A percentile compares a stretch with the other conserved stretches of the same genome.
phyloP scores from a whole-genome alignment of 1,140 invertebrate species.

The Kradibia gibbosae region DNA sequence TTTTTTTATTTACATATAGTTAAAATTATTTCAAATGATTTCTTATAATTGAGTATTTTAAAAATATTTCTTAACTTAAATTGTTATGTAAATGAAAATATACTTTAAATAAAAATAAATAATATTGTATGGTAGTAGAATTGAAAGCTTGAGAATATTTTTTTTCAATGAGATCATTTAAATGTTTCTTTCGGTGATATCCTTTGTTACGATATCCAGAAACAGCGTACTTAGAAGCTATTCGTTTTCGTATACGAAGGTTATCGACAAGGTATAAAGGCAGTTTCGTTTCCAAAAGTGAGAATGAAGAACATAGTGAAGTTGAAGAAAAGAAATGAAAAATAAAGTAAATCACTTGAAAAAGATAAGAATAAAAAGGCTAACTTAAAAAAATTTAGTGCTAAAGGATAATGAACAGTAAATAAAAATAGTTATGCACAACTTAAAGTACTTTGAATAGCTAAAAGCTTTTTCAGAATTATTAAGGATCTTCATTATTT shows the following conservation, averaged over 20 bases:
- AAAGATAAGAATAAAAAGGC: too few relatives aligned
- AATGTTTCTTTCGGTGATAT: constrained; percentile 15
- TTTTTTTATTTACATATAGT: too few relatives aligned
- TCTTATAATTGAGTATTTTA: too few relatives aligned
- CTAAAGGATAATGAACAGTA: too few relatives aligned
- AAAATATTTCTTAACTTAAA: too few relatives aligned
- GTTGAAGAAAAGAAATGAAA: neutral
- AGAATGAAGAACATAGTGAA: neutral
- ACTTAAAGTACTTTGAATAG: too few relatives aligned
- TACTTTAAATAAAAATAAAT: neutral
- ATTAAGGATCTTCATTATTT: too few relatives aligned
- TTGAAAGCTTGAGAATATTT: neutral
- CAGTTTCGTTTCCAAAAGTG: constrained; percentile 3
- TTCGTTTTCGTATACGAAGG: constrained; percentile 7
- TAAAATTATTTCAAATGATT: too few relatives aligned
- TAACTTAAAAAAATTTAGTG: too few relatives aligned
- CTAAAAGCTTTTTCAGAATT: too few relatives aligned
- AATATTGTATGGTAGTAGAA: neutral
- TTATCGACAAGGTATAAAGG: neutral
- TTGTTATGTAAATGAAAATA: neutral
- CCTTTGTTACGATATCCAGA: neutral
- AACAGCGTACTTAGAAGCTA: constrained; percentile 18
- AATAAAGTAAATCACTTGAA: neutral
- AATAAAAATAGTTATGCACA: too few relatives aligned
- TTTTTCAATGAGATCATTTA: neutral